Percentiles rank a stretch among this genome's conserved stretches.
Evolutionary conservation across 2,888 invertebrate species (phyloP).

Genomic region (Synanthedon myopaeformis): DNA sequence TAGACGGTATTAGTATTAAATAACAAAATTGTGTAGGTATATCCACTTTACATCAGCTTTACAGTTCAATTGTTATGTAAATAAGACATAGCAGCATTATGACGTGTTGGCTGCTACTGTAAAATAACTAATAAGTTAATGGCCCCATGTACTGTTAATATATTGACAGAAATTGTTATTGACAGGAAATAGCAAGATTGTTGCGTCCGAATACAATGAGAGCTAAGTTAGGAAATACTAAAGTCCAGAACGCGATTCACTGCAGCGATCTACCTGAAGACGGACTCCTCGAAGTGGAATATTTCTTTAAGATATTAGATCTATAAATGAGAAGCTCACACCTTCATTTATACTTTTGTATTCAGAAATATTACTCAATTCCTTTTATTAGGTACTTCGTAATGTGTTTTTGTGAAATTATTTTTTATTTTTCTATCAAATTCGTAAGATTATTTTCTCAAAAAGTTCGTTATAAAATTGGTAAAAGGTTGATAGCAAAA

Average conservation of each 20-base stretch:
- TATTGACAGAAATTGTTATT: conserved; percentile 9
- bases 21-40: background rate
- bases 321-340: conserved; percentile 21
- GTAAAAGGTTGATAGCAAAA: no score
- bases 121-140: no score
- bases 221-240: conserved; percentile 85
- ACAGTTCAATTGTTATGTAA: no score
- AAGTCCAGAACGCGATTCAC: conserved; percentile 89
- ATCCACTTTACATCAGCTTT: background rate
- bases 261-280: conserved; percentile 95
- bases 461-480: no score
- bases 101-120: no score
- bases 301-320: conserved; percentile 80
- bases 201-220: conserved; percentile 86
- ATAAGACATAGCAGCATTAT: no score
- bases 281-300: conserved; percentile 83
- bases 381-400: no score
- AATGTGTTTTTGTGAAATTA: no score
- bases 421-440: no score
- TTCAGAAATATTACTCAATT: no score
- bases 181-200: conserved; percentile 87
- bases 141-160: background rate
- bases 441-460: no score
- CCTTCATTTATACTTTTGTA: no score
- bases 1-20: background rate